Conservation (phyloP, 2,888 invertebrate genomes). For the Caenorhabditis sp. region DNA sequence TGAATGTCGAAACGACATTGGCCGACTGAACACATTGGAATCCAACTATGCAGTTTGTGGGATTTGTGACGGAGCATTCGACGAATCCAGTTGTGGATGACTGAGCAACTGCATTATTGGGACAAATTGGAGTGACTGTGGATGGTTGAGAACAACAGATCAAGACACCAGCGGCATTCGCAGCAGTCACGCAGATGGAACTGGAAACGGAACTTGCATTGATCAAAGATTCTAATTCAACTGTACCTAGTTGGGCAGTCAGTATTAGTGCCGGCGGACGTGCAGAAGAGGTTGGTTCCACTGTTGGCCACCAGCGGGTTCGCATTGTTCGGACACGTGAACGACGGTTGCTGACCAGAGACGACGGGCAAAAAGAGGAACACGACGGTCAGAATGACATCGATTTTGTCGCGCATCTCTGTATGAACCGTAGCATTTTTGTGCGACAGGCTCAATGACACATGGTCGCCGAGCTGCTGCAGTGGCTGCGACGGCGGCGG, state of each 20-base stretch:
- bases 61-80: slow-evolving; percentile 70
- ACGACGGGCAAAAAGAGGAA: slow-evolving; percentile 25
- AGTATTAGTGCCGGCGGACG: slow-evolving; percentile 57
- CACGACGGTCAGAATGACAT: slow-evolving; percentile 33
- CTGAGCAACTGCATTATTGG: slow-evolving; percentile 74
- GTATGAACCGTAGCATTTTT: slow-evolving; percentile 51
- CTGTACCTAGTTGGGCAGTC: slow-evolving; percentile 70
- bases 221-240: neutral
- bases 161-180: slow-evolving; percentile 68
- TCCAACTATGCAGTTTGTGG: slow-evolving; percentile 68
- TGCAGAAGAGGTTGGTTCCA: slow-evolving; percentile 71
- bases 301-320: slow-evolving; percentile 59
- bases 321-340: slow-evolving; percentile 61
- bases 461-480: slow-evolving; percentile 44
- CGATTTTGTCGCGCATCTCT: slow-evolving; percentile 48
- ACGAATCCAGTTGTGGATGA: slow-evolving; percentile 71
- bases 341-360: slow-evolving; percentile 46
- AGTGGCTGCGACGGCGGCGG: too few species aligned
- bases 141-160: slow-evolving; percentile 74
- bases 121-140: slow-evolving; percentile 74
- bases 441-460: slow-evolving; percentile 15
- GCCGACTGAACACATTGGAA: slow-evolving; percentile 69
- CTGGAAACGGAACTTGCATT: slow-evolving; percentile 20
- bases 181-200: slow-evolving; percentile 68
- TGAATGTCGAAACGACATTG: slow-evolving; percentile 60